Evolutionary conservation across 2,888 invertebrate genomes (phyloP), one percentile per base, ranked within the genome.

Genomic region (Gisinianus flammeolus): DNA sequence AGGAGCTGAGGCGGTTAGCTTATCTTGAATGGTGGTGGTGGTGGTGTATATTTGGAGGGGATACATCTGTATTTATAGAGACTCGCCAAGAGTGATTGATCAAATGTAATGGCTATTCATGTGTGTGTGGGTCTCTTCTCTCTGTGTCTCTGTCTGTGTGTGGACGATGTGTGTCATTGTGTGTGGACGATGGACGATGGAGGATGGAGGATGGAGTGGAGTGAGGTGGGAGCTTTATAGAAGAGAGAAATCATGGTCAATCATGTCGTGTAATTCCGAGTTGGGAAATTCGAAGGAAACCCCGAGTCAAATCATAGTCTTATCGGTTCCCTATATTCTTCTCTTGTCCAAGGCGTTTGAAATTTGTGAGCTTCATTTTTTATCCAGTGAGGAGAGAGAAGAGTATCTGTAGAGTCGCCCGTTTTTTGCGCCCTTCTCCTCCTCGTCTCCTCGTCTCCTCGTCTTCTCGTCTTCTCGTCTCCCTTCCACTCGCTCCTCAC

Each of bases 361-460:
- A 80, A 79, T 80, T 80, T 77, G 80, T 80, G 78, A 78, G 68
- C 62, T 76, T 70, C 78, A 77, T 80, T 80, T 80, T 80, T 80
- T 80, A 77, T 62, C 77, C 77, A 68, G 56, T 44, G 44, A 16
- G 6, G 44, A 44, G 16, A 24, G 31, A 22, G 16, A 33, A 6
- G 69, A 69, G 28, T n/a, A 52, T 26, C 33, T 54, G 54, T n/a
- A n/a, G 33, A 52, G n/a, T 26, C 54, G 16, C 30, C 19, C 44
- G n/a, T 44, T 35, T 22, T 22, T 6, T 69, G n/a, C 68, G 28
- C 28, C 68, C 44, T 24, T 35, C 44, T 69, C 22, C 44, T 68
- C 52, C n/a, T 28, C 26, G 26, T 30, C 64, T 22, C 28, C 5
- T 6, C 64, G 10, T 30, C 30, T 22, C 8, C 16, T 16, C 16